A percentile compares a stretch with the other conserved stretches of the same genome.
phyloP scores from a whole-genome alignment of 2,888 invertebrate genomes.

The Parapristionchus giblindavisi region DNA sequence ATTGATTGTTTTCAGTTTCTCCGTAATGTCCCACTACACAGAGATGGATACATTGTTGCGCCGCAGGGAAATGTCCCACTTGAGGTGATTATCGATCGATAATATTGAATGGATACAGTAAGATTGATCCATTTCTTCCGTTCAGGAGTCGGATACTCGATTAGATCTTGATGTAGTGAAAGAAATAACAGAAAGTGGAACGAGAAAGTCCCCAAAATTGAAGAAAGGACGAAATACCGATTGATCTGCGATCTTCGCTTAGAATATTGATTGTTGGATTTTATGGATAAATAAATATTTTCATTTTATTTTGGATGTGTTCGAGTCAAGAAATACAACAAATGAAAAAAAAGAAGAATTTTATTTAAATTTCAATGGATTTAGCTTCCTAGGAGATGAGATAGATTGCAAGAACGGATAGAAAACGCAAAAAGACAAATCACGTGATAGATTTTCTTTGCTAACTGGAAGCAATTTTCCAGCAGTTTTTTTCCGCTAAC shows the following conservation, averaged over 20 bases:
- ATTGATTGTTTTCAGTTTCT: constrained; percentile 17
- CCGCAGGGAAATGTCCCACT: constrained; percentile 29
- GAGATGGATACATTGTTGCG: constrained; percentile 33
- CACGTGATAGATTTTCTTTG: too few species aligned
- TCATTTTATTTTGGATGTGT: too few species aligned
- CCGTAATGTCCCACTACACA: constrained; percentile 23
- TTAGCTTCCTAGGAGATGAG: too few species aligned
- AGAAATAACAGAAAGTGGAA: neutral
- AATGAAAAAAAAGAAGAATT: too few species aligned
- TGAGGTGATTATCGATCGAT: constrained; percentile 9
- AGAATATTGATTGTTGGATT: too few species aligned
- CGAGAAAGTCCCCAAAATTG: neutral
- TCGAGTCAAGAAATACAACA: too few species aligned
- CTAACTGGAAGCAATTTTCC: too few species aligned
- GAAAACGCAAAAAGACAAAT: too few species aligned
- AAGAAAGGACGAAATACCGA: constrained; percentile 22
- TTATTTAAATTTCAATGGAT: too few species aligned
- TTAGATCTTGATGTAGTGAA: constrained; percentile 18
- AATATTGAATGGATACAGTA: neutral
- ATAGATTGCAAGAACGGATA: too few species aligned
- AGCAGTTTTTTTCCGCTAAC: too few species aligned
- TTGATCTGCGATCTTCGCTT: constrained; percentile 12
- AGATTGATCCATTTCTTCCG: neutral
- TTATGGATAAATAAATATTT: too few species aligned
- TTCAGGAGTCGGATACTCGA: neutral